Conservation (phyloP, 1,140 invertebrate species). For the Drosophila nebulosa region DNA sequence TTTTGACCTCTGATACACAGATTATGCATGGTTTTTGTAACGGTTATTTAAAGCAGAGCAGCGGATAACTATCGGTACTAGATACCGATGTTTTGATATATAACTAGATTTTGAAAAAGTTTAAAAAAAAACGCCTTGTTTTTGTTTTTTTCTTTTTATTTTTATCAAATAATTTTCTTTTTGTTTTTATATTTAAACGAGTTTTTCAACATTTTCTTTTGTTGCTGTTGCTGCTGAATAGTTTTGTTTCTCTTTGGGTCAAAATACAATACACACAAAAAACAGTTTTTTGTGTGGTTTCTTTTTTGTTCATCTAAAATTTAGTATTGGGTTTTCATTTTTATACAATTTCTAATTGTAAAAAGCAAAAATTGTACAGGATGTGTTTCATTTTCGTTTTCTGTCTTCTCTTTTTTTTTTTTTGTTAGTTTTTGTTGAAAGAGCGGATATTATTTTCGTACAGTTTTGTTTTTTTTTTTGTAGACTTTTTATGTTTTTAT, state of each 20-base stretch:
- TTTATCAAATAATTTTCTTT: slow-evolving; percentile 68
- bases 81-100: too few relatives aligned
- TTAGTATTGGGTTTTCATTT: slow-evolving; percentile 27
- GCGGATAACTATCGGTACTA: neutral
- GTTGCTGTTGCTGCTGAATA: slow-evolving; percentile 44
- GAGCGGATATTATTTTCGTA: slow-evolving; percentile 18
- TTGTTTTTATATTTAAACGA: slow-evolving; percentile 62
- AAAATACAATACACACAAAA: slow-evolving; percentile 75
- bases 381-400: slow-evolving; percentile 30
- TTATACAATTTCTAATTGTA: slow-evolving; percentile 74
- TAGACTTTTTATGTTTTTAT: slow-evolving; percentile 8
- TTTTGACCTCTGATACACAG: neutral
- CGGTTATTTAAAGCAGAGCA: too few relatives aligned
- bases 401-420: slow-evolving; percentile 17
- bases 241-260: slow-evolving; percentile 65
- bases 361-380: slow-evolving; percentile 69
- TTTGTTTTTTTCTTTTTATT: slow-evolving; percentile 58
- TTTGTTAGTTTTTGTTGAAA: slow-evolving; percentile 16
- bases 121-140: neutral
- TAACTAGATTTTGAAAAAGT: too few relatives aligned
- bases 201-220: slow-evolving; percentile 50
- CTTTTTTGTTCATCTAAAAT: slow-evolving; percentile 41
- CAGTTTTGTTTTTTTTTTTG: neutral
- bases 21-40: too few relatives aligned
- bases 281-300: slow-evolving; percentile 32